These are phyloP conservation scores for Agelas oroides DNA, from an alignment of 37 sponge, comb jelly and placozoan species.

Conservation along the genomic window DNA sequence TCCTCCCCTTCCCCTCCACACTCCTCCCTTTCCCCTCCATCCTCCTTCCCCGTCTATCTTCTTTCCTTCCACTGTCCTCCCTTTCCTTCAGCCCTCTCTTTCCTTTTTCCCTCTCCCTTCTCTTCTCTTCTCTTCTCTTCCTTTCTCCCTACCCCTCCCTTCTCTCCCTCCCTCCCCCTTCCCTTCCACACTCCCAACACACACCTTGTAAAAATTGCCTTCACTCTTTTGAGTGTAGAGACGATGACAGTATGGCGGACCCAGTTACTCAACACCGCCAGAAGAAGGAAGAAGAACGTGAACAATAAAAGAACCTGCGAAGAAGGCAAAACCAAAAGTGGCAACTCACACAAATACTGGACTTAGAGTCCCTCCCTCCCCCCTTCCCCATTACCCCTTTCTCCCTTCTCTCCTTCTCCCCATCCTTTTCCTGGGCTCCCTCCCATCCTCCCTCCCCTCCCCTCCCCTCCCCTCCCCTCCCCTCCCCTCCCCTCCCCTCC, in stretches of 20 bases:
- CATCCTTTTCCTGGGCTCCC: too few relatives aligned
- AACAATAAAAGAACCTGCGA: slow-evolving; percentile 62
- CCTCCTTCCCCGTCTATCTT: too few relatives aligned
- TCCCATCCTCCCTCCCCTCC: too few relatives aligned
- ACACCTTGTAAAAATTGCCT: too few relatives aligned
- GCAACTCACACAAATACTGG: too few relatives aligned
- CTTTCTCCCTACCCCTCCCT: neutral
- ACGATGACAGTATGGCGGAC: slow-evolving; percentile 22
- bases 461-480: too few relatives aligned
- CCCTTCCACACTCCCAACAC: too few relatives aligned
- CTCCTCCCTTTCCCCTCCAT: too few relatives aligned
- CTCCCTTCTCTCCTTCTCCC: neutral
- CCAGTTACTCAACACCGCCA: slow-evolving; percentile 58
- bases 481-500: too few relatives aligned
- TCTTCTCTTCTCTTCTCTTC: neutral
- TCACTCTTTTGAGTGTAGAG: slow-evolving; percentile 27
- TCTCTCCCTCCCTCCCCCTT: neutral
- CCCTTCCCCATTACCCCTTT: neutral
- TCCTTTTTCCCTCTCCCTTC: neutral
- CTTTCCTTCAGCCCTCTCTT: neutral
- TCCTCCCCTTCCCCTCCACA: too few relatives aligned
- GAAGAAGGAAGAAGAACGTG: slow-evolving; percentile 47
- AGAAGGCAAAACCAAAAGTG: neutral
- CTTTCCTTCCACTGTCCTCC: too few relatives aligned
- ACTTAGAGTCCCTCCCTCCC: too few relatives aligned